A percentile compares a stretch with the other conserved stretches of the same genome.
Conservation (phyloP, 2,113 vertebrate genomes). For the Poeciliopsis occidentalis region DNA sequence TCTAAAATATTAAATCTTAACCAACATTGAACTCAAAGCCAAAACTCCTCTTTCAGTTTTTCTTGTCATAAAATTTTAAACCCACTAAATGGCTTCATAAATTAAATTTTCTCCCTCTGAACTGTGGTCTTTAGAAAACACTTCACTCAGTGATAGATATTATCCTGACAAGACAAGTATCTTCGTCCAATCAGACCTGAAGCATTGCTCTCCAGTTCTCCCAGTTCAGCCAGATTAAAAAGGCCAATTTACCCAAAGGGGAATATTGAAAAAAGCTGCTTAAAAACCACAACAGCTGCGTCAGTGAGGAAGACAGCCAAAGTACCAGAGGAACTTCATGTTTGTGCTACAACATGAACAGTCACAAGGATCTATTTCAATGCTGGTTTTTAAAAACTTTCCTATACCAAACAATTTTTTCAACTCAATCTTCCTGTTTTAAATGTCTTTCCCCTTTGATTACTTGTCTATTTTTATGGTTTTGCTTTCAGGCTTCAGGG, state of each 20-base stretch:
- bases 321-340: neutral
- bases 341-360: neutral
- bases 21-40: too few relatives aligned
- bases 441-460: neutral
- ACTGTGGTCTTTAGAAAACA: neutral
- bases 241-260: neutral
- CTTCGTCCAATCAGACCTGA: neutral
- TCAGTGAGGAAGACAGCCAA: neutral
- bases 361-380: neutral
- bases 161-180: neutral
- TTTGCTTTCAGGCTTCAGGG: slow-evolving; percentile 3
- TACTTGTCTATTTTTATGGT: too few relatives aligned
- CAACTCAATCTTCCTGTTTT: slow-evolving; percentile 22
- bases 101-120: too few relatives aligned
- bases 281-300: neutral
- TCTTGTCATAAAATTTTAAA: too few relatives aligned
- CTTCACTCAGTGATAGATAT: neutral
- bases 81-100: too few relatives aligned
- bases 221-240: neutral
- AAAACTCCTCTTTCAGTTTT: too few relatives aligned
- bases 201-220: too few relatives aligned
- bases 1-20: too few relatives aligned
- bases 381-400: neutral
- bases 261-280: neutral
- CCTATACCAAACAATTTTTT: slow-evolving; percentile 9